Evolutionary conservation across 2,888 invertebrate species (phyloP).

Genomic region (Ligdia adustata): DNA sequence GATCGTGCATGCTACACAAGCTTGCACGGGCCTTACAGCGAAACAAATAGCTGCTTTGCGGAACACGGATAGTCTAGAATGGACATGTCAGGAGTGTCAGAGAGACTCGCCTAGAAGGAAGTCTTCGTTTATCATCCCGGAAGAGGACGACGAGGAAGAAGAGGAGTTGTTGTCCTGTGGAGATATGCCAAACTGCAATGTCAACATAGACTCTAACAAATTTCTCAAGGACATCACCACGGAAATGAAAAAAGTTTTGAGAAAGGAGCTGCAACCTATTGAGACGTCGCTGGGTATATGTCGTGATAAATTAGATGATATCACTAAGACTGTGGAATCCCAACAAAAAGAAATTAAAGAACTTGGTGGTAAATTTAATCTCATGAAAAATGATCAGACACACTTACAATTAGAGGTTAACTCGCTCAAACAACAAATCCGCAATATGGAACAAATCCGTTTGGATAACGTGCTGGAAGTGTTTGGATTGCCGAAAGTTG

Average conservation of each 20-base stretch:
- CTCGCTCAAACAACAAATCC: no score
- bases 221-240: no score
- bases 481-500: no score
- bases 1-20: neutral
- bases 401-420: neutral
- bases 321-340: no score
- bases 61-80: neutral
- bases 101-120: neutral
- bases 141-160: no score
- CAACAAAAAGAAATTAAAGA: no score
- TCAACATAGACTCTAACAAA: no score
- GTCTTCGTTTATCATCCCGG: no score
- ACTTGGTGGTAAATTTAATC: neutral
- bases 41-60: neutral
- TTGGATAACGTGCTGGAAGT: neutral
- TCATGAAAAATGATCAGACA: neutral
- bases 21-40: neutral
- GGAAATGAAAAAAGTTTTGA: neutral
- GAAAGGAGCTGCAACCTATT: neutral
- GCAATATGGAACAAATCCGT: neutral
- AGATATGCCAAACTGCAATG: no score
- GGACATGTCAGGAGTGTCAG: neutral
- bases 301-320: neutral
- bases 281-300: neutral
- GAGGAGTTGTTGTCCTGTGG: no score